Evolutionary conservation across 2,113 vertebrate species (phyloP), one percentile per base, ranked within the genome.

Genomic region (Spermophilus dauricus): DNA sequence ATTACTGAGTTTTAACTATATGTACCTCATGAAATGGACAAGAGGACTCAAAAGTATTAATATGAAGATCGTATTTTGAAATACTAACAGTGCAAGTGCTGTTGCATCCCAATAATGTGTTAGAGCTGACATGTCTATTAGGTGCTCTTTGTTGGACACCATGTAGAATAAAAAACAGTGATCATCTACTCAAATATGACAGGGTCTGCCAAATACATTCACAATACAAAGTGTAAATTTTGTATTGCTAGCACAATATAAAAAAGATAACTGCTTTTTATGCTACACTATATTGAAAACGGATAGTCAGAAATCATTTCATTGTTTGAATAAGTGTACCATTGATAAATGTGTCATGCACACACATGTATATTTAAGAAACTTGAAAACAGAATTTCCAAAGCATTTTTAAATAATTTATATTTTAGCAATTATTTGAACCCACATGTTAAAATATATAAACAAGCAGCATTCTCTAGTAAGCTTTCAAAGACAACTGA

Each of bases 401-500:
- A 37, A 26, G 20, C 0, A 13, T 86, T 78, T 73, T 56, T 94
- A 86, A 67, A 24, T 73, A 48, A 69, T 94, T 92, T 10, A 51
- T 37, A 39, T 82, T 91, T 78, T 89, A 75, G 10, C 58, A 3
- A 17, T 7, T 56, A 75, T 65, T 94, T 90, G 58, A 80, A 92
- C 28, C 2, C 42, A 82, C n/a, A 88, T 95, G 34, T 91, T 70
- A 86, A 92, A 94, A 88, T 45, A 90, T 63, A 86, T 30, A 86
- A 89, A 73, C 2, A 72, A 69, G 12, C 10, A 34, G 51, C 6
- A 58, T 3, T 34, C 14, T 67, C 45, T 89, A 84, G 16, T 32
- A 32, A 80, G 8, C 86, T 85, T 90, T 92, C 10, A 53, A 45
- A 5, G 53, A 86, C 9, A 91, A 10, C 12, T 45, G 8, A 77